phyloP scores from a whole-genome alignment of 2,888 invertebrate species.

The Tenthredo notha region DNA sequence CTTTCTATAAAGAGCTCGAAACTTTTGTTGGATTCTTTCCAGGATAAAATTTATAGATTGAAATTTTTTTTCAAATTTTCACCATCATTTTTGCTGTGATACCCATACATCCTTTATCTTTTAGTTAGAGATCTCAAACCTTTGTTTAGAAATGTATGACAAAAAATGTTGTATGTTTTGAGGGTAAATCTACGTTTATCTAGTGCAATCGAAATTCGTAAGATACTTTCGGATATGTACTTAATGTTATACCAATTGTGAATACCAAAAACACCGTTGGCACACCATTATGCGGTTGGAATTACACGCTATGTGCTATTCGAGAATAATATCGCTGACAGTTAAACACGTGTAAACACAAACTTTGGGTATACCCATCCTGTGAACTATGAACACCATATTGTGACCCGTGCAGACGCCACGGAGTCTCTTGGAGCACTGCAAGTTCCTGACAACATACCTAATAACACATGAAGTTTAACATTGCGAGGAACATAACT shows the following conservation, averaged over 20 bases:
- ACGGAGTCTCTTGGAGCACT: not conserved
- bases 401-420: not conserved
- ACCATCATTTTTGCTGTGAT: no score
- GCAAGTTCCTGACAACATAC: not conserved
- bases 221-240: not conserved
- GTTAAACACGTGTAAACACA: conserved; percentile 26
- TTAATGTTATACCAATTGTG: not conserved
- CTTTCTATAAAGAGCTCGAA: no score
- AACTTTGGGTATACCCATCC: not conserved
- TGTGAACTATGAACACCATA: conserved; percentile 17
- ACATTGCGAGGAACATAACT: not conserved
- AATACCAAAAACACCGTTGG: not conserved
- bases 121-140: not conserved
- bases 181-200: no score
- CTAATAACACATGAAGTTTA: not conserved
- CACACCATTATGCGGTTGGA: not conserved
- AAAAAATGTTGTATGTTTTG: no score
- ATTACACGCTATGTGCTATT: not conserved
- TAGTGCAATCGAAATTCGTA: no score
- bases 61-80: no score
- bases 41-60: no score
- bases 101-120: not conserved
- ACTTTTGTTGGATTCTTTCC: no score
- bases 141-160: not conserved
- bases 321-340: not conserved